Percentiles rank a stretch among this genome's conserved stretches.
These are phyloP conservation scores for Lacerta agilis DNA, from an alignment of 2,797 vertebrate genomes.

Conservation along the genomic window DNA sequence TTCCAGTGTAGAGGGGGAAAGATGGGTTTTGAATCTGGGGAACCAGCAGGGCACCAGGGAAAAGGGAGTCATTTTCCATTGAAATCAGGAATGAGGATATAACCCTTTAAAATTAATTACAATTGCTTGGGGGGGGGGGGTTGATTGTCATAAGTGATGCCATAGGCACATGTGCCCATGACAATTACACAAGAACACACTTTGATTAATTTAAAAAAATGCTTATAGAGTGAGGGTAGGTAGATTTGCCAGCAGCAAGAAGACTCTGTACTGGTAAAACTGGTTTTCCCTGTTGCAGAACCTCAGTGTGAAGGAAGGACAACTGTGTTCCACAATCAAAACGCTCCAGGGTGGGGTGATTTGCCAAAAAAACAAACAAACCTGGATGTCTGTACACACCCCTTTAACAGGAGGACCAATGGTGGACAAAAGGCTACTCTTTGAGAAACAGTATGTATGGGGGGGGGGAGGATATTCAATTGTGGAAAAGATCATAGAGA, in stretches of 20 bases:
- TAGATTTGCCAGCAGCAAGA: background rate
- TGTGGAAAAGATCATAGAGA: background rate
- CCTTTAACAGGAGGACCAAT: background rate
- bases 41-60: no score
- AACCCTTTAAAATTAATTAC: background rate
- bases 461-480: background rate
- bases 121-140: background rate
- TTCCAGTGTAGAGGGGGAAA: background rate
- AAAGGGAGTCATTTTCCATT: no score
- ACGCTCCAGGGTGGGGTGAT: background rate
- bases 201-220: background rate
- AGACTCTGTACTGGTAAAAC: background rate
- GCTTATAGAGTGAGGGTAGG: background rate
- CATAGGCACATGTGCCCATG: background rate
- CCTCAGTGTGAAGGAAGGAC: background rate
- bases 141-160: background rate
- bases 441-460: background rate
- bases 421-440: background rate
- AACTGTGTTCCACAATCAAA: slow-evolving; percentile 10
- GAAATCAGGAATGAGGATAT: background rate
- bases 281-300: background rate
- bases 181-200: background rate
- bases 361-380: background rate
- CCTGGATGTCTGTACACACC: background rate
- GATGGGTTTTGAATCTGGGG: background rate